Base-by-base conservation (phyloP, 2,888 invertebrate genomes). In the Drosophila merina region DNA sequence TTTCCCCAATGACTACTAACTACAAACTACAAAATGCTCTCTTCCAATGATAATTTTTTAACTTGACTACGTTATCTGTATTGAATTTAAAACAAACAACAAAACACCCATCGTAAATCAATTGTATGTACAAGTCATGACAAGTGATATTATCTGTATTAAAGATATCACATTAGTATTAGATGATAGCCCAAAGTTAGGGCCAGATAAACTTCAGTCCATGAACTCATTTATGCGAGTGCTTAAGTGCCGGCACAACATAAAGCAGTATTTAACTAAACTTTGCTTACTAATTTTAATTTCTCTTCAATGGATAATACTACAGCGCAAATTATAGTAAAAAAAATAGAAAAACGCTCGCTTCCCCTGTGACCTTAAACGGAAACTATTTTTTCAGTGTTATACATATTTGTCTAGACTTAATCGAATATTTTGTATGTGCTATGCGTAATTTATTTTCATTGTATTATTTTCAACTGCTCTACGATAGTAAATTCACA, bases 401-500 rank as follows among this genome's bases (percentile, higher is more conserved):
- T 79, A 69, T 63, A 30, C 51, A 40, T 48, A 56, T 72, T 68
- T 50, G 59, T 45, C 54, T 73, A 74, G 55, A 59, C 33, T 33
- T 74, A 44, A 72, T 64, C 59, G 42, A 74, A 74, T 70, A 62
- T 31, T 75, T 50, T 47, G 14, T 57, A 69, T 67, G 76, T 72
- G 70, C 49, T 66, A 64, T 31, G 63, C 79, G 63, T 84, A 73
- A 72, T 73, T 78, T 74, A 71, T 71, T 52, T 63, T 59, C 64
- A 76, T 76, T 79, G 76, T 74, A 74, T 74, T 76, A 67, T 59
- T 59, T 66, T 58, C 54, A 42, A 68, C 8, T 74, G 62, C 44
- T 77, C 54, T 31, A 45, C 31, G 33, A 33, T 31, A 20, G 20
- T 42, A 57, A 44, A 63, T 47, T 57, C 51, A 31, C 47, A 50